phyloP scores from a whole-genome alignment of 1,140 invertebrate species.

The Acarapis woodi region DNA sequence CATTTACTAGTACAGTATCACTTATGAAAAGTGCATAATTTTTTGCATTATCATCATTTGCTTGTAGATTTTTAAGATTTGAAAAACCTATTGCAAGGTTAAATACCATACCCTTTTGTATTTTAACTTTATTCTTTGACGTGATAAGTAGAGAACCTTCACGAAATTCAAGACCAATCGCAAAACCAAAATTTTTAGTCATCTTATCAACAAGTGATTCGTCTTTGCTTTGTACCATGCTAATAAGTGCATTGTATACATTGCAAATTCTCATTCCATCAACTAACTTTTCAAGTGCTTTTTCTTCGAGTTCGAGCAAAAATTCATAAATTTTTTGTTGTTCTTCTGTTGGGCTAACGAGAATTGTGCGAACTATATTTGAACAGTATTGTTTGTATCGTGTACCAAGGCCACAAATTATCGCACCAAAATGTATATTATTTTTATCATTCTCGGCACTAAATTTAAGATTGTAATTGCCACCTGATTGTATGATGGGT shows the following conservation, averaged over 20 bases:
- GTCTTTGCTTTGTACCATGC: conserved; percentile 58
- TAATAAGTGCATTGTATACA: conserved; percentile 56
- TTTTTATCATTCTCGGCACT: conserved; percentile 79
- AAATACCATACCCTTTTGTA: conserved; percentile 81
- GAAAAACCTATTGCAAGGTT: conserved; percentile 79
- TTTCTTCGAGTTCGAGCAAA: conserved; percentile 63
- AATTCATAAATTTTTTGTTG: conserved; percentile 70
- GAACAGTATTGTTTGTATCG: conserved; percentile 95
- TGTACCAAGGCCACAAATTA: conserved; percentile 73
- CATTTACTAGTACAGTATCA: conserved; percentile 79
- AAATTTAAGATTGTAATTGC: conserved; percentile 87
- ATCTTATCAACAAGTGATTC: conserved; percentile 59
- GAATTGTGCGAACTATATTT: conserved; percentile 83
- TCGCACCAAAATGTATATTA: conserved; percentile 73
- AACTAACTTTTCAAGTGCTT: conserved; percentile 50
- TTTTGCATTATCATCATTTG: conserved; percentile 57
- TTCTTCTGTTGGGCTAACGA: conserved; percentile 65
- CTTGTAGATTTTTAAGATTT: conserved; percentile 44
- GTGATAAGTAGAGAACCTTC: conserved; percentile 73
- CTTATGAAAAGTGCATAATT: conserved; percentile 79
- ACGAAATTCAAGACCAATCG: conserved; percentile 90
- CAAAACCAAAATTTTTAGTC: conserved; percentile 82
- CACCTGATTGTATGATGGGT: conserved; percentile 91
- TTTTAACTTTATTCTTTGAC: conserved; percentile 47
- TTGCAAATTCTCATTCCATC: conserved; percentile 55